Conservation (phyloP, 1,140 invertebrate species). For the Drosophila aff. region DNA sequence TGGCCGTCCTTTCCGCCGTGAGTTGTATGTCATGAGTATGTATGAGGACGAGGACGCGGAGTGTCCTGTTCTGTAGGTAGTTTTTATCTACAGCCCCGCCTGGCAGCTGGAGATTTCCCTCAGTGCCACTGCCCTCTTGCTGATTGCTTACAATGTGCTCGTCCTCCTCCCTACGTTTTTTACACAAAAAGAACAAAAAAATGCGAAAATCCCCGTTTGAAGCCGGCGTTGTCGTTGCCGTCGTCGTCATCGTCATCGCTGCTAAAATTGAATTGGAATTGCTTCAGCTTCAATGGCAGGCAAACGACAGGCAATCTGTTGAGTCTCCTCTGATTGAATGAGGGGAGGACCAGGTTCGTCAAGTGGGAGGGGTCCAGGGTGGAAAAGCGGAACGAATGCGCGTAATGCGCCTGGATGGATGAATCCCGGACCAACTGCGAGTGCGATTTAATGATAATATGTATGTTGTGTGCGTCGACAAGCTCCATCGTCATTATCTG, state of each 20-base stretch:
- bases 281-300: slow-evolving; percentile 78
- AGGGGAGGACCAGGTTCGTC: slow-evolving; percentile 22
- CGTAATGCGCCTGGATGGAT: slow-evolving; percentile 62
- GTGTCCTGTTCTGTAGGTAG: slow-evolving; percentile 54
- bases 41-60: background rate
- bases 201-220: slow-evolving; percentile 69
- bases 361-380: background rate
- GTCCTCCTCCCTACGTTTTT: slow-evolving; percentile 36
- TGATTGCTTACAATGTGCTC: slow-evolving; percentile 71
- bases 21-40: slow-evolving; percentile 15
- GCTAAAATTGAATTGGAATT: slow-evolving; percentile 82
- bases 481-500: slow-evolving; percentile 49
- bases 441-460: slow-evolving; percentile 61
- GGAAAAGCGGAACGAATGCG: slow-evolving; percentile 52
- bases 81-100: slow-evolving; percentile 61
- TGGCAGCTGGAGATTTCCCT: slow-evolving; percentile 68
- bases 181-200: slow-evolving; percentile 63
- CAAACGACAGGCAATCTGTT: slow-evolving; percentile 81
- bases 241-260: slow-evolving; percentile 49
- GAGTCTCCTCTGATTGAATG: slow-evolving; percentile 74
- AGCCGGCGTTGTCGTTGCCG: slow-evolving; percentile 48
- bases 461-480: slow-evolving; percentile 53
- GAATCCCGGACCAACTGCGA: slow-evolving; percentile 31
- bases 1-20: slow-evolving; percentile 16
- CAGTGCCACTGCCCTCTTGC: slow-evolving; percentile 1